These are phyloP conservation scores for Rhyzopertha dominica DNA, from an alignment of 1,140 invertebrate genomes.

Conservation along the genomic window DNA sequence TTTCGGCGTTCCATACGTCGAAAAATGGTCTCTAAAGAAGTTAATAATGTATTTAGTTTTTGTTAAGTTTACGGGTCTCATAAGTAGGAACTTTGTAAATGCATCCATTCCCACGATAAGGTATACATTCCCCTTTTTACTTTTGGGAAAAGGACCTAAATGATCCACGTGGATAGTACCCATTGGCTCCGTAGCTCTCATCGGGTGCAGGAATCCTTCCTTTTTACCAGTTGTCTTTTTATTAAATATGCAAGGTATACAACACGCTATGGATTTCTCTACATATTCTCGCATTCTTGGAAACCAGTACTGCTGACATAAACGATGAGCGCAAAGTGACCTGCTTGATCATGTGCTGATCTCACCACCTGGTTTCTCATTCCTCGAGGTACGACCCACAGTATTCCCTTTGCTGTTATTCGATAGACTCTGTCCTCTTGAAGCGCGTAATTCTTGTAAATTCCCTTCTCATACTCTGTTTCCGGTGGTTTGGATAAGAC, in stretches of 20 bases:
- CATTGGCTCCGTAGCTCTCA: slow-evolving; percentile 26
- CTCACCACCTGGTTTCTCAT: slow-evolving; percentile 32
- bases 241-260: slow-evolving; percentile 22
- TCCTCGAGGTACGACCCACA: slow-evolving; percentile 37
- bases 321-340: slow-evolving; percentile 33
- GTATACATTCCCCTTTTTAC: slow-evolving; percentile 19
- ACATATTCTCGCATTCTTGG: slow-evolving; percentile 33
- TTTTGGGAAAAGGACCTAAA: slow-evolving; percentile 29
- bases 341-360: slow-evolving; percentile 36
- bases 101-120: slow-evolving; percentile 18
- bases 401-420: slow-evolving; percentile 25
- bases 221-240: slow-evolving; percentile 25
- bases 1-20: slow-evolving; percentile 12
- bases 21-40: slow-evolving; percentile 17
- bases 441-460: slow-evolving; percentile 32
- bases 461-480: slow-evolving; percentile 18
- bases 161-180: slow-evolving; percentile 31
- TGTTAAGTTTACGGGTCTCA: slow-evolving; percentile 16
- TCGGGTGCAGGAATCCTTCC: slow-evolving; percentile 33
- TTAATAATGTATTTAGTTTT: slow-evolving; percentile 16
- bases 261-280: slow-evolving; percentile 28
- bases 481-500: slow-evolving; percentile 18
- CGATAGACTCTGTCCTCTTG: slow-evolving; percentile 31
- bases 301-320: slow-evolving; percentile 38
- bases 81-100: slow-evolving; percentile 20